These are phyloP conservation scores for Petrophora chlorosata DNA, from an alignment of 2,888 invertebrate genomes.

Conservation along the genomic window DNA sequence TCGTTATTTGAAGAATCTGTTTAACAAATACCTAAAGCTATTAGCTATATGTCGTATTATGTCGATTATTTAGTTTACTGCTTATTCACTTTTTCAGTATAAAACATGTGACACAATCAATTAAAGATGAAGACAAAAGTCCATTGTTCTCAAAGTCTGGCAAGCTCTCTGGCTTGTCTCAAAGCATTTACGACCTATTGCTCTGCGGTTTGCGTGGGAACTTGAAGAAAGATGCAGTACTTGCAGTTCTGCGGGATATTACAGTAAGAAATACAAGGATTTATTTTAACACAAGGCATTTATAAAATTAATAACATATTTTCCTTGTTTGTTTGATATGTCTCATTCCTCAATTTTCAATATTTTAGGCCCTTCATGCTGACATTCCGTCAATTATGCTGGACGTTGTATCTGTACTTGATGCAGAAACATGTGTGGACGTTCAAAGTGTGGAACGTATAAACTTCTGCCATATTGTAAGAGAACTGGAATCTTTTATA, in stretches of 20 bases:
- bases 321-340: too few relatives aligned
- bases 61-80: background rate
- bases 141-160: conserved; percentile 86
- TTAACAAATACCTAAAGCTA: too few relatives aligned
- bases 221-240: conserved; percentile 90
- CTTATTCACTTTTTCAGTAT: conserved; percentile 76
- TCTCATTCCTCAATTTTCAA: conserved; percentile 4
- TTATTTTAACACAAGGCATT: too few relatives aligned
- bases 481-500: conserved; percentile 91
- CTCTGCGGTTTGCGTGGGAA: conserved; percentile 90
- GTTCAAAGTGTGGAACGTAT: conserved; percentile 88
- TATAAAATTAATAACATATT: too few relatives aligned
- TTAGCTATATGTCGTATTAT: too few relatives aligned
- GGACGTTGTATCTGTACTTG: conserved; percentile 93
- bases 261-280: conserved; percentile 87
- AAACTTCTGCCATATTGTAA: conserved; percentile 90
- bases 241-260: conserved; percentile 89
- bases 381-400: conserved; percentile 92
- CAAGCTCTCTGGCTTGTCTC: conserved; percentile 86
- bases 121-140: conserved; percentile 86
- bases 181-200: conserved; percentile 91
- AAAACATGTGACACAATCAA: conserved; percentile 85
- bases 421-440: conserved; percentile 91
- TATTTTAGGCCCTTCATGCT: conserved; percentile 87
- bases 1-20: too few relatives aligned